Base-by-base conservation (phyloP, 2,888 invertebrate genomes). In the Hydrotaea diabolus region DNA sequence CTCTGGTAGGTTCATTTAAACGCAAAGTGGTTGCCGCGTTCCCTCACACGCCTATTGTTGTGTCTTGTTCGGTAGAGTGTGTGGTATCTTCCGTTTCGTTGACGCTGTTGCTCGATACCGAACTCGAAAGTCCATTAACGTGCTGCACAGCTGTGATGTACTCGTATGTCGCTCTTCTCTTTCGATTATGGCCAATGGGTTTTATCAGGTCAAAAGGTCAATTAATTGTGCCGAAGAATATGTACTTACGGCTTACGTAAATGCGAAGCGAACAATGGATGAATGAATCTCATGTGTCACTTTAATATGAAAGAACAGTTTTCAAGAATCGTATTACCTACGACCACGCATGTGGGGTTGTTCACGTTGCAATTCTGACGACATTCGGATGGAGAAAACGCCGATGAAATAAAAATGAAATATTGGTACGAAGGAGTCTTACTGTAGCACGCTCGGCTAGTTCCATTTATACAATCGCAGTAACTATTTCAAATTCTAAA, bases 131-230 rank as follows among this genome's bases (percentile, higher is more conserved):
- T 77, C 31, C 57, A 77, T 73, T 81, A 79, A 71, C 9, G 21
- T 26, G 21, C 49, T 39, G 15, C 31, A 7, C 31, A 31, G 7
- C 31, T 31, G 31, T 31, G 3, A 2, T 46, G 46, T 13, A 43
- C 1, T 13, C 17, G 23, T 31, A 43, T 43, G 43, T 21, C 4
- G 2, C 21, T 19, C 46, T 5, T 9, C 13, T n/a, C 46, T 46
- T 39, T 46, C 15, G 23, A 64, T 11, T 1, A 11, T 13, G 11
- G 69, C 21, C 74, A n/a, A 64, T 62, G 62, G 39, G 43, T 80
- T 69, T 71, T 82, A 82, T 59, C 73, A 46, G 73, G 75, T 66
- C 80, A 72, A 72, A 66, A 77, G 80, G 64, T 83, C 80, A 85
- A 80, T 80, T 83, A 66, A 76, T 85, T 82, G 74, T 62, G 19